These are phyloP conservation scores for Brachionichthys hirsutus DNA, from an alignment of 2,113 vertebrate species.

Conservation along the genomic window DNA sequence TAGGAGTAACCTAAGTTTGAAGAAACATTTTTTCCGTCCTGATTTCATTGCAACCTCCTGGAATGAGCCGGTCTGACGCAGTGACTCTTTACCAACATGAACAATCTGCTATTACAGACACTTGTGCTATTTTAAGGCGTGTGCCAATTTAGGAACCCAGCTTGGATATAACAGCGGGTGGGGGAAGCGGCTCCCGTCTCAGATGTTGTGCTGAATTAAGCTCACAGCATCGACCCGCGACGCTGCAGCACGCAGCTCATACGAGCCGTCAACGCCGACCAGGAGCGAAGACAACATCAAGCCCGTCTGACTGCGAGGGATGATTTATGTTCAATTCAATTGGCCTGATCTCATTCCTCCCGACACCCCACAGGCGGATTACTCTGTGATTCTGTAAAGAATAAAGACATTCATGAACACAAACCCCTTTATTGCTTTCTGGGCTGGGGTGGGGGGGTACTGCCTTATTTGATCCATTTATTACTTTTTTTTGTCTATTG, in stretches of 20 bases:
- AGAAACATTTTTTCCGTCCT: no score
- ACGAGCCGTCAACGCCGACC: background rate
- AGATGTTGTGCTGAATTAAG: slow-evolving; percentile 5
- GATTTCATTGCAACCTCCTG: background rate
- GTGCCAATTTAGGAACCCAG: slow-evolving; percentile 15
- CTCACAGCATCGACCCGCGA: background rate
- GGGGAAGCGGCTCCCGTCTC: background rate
- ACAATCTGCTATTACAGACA: background rate
- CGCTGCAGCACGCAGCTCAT: slow-evolving; percentile 1
- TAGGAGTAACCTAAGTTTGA: no score
- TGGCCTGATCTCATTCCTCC: no score
- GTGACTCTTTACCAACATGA: background rate
- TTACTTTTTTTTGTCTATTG: no score
- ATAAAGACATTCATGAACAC: no score
- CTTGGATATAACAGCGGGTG: background rate
- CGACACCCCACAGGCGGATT: background rate
- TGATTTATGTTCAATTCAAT: background rate
- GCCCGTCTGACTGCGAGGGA: no score
- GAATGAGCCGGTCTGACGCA: background rate
- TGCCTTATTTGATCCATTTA: background rate
- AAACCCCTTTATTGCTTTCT: no score
- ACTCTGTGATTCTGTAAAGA: no score
- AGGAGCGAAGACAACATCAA: no score
- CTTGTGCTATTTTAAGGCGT: slow-evolving; percentile 14
- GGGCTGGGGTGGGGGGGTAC: background rate